Evolutionary conservation across 37 sponge, comb jelly and placozoan species (phyloP), one percentile per base, ranked within the genome.

Genomic region (Oopsacas minuta): DNA sequence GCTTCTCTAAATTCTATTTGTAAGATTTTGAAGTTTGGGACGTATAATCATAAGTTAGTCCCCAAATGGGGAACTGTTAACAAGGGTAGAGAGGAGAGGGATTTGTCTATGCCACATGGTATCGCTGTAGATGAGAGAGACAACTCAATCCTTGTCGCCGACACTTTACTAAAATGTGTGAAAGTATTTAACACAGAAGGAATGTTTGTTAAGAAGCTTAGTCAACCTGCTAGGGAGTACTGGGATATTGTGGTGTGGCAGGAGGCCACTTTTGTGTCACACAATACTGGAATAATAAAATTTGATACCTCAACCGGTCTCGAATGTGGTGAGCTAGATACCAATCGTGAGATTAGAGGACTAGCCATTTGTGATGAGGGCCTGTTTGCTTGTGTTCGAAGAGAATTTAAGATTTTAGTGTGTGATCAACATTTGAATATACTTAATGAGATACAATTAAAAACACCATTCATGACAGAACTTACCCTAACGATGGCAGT

Each of bases 391-490:
- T 61, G 75, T 34, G 75, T 61, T 7, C 7, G 75, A 25, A 61
- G 75, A 34, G 75, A 61, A 3, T 61, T 10, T n/a, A 61, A 61
- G 75, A 61, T 61, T 25, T 32, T 61, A 20, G 28, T 61, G 7
- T 61, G 75, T 12, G 75, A 61, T 12, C 75, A 25, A n/a, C 75
- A 61, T 34, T n/a, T 61, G 75, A 61, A 61, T 61, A 25, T 61
- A 34, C 22, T 61, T 3, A 61, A 12, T n/a, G 75, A 61, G 75
- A 61, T 61, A 32, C 75, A 61, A n/a, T 61, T 61, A 12, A 3
- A 12, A 61, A 61, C 75, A 32, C 75, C 75, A 34, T 61, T 61
- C 75, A 61, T 61, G 75, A 61, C 75, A 61, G 75, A 61, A 61
- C 75, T 32, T 34, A 61, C 75, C 7, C 22, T 61, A 61, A 61